These are phyloP conservation scores for Syngnathus floridae DNA, from an alignment of 2,113 vertebrate species.

Conservation along the genomic window DNA sequence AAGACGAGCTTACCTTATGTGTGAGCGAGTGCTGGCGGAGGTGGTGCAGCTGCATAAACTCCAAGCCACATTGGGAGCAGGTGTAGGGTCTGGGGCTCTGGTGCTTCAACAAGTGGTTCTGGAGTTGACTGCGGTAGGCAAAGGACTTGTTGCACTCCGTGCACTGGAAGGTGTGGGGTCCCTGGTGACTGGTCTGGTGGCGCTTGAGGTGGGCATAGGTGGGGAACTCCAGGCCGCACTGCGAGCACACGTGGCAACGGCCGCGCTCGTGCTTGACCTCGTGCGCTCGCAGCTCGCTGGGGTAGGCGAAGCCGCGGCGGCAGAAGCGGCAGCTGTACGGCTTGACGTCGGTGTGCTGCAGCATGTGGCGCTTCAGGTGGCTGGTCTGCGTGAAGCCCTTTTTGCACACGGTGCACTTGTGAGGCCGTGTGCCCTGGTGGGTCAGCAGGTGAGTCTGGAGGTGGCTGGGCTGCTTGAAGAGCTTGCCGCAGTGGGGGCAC, in stretches of 20 bases:
- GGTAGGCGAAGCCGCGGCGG: constrained; percentile 91
- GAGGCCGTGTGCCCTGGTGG: constrained; percentile 91
- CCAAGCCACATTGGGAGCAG: constrained; percentile 94
- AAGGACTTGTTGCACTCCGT: constrained; percentile 93
- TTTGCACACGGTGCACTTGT: constrained; percentile 93
- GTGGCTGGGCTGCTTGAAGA: constrained; percentile 98
- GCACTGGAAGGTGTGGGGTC: constrained; percentile 93
- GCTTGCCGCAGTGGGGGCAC: constrained; percentile 91
- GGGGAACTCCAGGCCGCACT: constrained; percentile 95
- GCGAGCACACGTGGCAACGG: constrained; percentile 89
- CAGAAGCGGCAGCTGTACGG: constrained; percentile 97
- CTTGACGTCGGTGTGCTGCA: constrained; percentile 91
- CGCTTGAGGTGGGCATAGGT: constrained; percentile 94
- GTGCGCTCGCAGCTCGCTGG: constrained; percentile 93
- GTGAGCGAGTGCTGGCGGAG: constrained; percentile 95
- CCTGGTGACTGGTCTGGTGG: constrained; percentile 92
- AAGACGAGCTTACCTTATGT: constrained; percentile 71
- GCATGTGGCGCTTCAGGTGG: constrained; percentile 98
- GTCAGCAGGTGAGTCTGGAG: constrained; percentile 96
- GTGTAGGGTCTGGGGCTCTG: constrained; percentile 92
- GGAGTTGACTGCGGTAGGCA: constrained; percentile 94
- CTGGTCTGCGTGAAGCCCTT: constrained; percentile 98
- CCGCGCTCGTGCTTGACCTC: constrained; percentile 92
- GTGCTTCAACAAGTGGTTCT: constrained; percentile 95
- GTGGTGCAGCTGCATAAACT: constrained; percentile 96